Evolutionary conservation across 2,888 invertebrate genomes (phyloP), one percentile per base, ranked within the genome.

Genomic region (Harpagoxenus sublaevis): DNA sequence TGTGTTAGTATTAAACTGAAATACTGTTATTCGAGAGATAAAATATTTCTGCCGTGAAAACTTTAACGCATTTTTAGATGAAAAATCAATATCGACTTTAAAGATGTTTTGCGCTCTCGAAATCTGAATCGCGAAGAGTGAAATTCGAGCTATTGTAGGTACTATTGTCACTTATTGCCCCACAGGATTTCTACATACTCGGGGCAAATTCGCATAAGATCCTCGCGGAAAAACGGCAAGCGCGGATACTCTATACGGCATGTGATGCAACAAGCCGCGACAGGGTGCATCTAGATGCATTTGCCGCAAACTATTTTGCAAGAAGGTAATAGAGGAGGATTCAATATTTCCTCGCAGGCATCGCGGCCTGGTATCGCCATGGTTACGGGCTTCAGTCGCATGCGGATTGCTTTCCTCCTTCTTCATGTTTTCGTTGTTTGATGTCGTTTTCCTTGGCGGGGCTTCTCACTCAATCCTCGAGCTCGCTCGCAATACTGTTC

Each of bases 351-450:
- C 84, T 77, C 53, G 77, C 71, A 83, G 88, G 89, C 84, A 81
- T 88, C 86, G 85, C 84, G 45, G 73, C 60, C 55, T 83, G 77
- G 66, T 62, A 89, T 88, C 86, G 71, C 87, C 88, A 90, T 90
- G 88, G 89, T 90, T 92, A 90, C 91, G 86, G 86, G 88, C 88
- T 87, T 88, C 91, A 89, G 91, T 89, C 91, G 23, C 23, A 88
- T 86, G 87, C 87, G 91, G 87, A 88, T 90, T 87, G 87, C 88
- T 88, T 89, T 86, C 84, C 86, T 85, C 66, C 85, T 87, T 83
- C 84, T 89, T 85, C 77, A 82, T 87, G 75, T 84, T 71, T 78
- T 70, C 71, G 70, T 88, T 87, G 86, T 87, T 89, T 88, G 87
- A 90, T 74, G 87, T 84, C 84, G 86, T 85, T 84, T 68, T 84